Evolutionary conservation across 2,113 vertebrate genomes (phyloP), one percentile per base, ranked within the genome.

Genomic region (Guaruba guarouba): DNA sequence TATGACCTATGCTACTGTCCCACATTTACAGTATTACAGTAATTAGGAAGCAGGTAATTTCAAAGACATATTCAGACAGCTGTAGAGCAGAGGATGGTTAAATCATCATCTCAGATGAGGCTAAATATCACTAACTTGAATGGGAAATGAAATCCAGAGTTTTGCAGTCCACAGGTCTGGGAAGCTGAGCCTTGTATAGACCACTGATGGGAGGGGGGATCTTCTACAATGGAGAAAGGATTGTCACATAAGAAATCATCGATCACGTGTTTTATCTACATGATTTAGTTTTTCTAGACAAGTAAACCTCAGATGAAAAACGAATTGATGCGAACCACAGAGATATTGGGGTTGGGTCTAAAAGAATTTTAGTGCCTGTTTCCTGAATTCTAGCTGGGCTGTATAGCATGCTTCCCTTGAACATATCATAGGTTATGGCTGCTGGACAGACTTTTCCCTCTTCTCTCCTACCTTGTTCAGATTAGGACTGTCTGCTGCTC

Each of bases 261-360:
- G 28, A 61, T 55, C 48, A 6, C 0, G 0, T 67, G 51, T 52
- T 88, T 55, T 46, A 46, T 14, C 13, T 11, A 12, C 2, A 1
- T 46, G 17, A 13, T 19, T 69, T 25, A 59, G 54, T 39, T 82
- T 35, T 63, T 75, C n/a, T 54, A 17, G 11, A 11, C 5, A 67
- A 17, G 4, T 57, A 31, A 67, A 66, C 6, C 17, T 62, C 5
- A 31, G 41, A 61, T 41, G 17, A 24, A 80, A 75, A 81, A 33
- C 2, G 6, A 77, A 51, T 51, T 57, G 23, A n/a, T n/a, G 10
- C 39, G 31, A 61, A 31, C 14, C 17, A 44, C 0, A 0, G 39
- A 62, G 35, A 43, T 54, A 37, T 4, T 54, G 29, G 18, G 29
- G 15, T 28, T 76, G 20, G 6, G 11, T 48, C 55, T 41, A 41